Evolutionary conservation across 2,797 vertebrate species (phyloP).

Genomic region (Megaceryle alcyon): DNA sequence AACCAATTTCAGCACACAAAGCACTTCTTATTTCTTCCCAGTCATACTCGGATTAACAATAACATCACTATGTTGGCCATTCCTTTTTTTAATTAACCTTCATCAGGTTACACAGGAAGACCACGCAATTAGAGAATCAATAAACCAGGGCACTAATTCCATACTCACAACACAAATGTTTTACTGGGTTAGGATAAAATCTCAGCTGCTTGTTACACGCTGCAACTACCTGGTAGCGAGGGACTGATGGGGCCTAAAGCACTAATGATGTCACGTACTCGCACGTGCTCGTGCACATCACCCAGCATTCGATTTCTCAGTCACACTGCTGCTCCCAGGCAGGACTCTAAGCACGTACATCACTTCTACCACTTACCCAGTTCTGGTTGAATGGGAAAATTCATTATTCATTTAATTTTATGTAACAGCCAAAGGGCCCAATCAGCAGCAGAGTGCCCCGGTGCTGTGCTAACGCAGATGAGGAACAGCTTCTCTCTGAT

Average conservation of each 20-base stretch:
- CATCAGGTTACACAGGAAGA: not conserved
- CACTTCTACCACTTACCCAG: constrained; percentile 4
- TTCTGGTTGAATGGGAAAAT: constrained; percentile 46
- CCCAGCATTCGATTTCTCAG: not conserved
- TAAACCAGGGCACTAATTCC: not conserved
- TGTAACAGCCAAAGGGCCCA: constrained; percentile 36
- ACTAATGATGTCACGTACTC: not conserved
- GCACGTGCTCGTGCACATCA: not conserved
- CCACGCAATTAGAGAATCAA: not conserved
- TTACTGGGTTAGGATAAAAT: not conserved
- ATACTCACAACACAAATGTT: not conserved
- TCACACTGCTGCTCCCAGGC: constrained; percentile 1
- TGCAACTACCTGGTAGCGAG: not conserved
- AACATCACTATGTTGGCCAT: not conserved
- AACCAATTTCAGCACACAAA: constrained; percentile 18
- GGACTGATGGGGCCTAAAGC: not conserved
- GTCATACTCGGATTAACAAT: constrained; percentile 20
- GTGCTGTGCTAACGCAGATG: not conserved
- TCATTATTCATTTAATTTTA: constrained; percentile 62
- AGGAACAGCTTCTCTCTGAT: constrained; percentile 28
- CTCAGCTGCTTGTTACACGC: not conserved
- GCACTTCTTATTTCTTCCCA: constrained; percentile 1
- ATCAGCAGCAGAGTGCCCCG: not conserved
- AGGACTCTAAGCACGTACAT: constrained; percentile 8
- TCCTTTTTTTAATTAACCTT: constrained; percentile 38